Evolutionary conservation across 1,140 invertebrate genomes (phyloP).

Genomic region (Penaeus japonicus): DNA sequence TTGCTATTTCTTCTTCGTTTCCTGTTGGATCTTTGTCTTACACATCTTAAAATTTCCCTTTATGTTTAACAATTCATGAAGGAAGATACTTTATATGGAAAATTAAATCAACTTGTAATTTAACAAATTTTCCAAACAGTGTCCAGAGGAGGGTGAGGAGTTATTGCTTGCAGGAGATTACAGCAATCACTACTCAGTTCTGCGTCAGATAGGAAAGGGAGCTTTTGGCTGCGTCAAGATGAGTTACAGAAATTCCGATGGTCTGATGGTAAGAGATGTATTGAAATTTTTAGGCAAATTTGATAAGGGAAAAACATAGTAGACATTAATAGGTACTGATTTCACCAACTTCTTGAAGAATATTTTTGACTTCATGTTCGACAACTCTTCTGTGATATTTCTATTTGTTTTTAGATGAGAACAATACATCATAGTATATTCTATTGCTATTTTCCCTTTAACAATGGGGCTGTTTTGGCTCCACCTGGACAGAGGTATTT

Average conservation of each 20-base stretch:
- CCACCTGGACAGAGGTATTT: neutral
- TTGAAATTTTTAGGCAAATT: too few relatives aligned
- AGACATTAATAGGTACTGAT: too few relatives aligned
- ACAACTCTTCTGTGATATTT: too few relatives aligned
- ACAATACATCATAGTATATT: too few relatives aligned
- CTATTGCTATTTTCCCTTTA: too few relatives aligned
- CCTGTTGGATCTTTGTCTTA: neutral
- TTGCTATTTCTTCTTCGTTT: neutral
- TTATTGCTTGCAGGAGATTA: constrained; percentile 67
- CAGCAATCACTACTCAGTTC: constrained; percentile 73
- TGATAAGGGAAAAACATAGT: too few relatives aligned
- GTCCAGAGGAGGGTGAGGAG: constrained; percentile 22
- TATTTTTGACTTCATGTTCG: too few relatives aligned
- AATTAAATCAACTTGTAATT: too few relatives aligned
- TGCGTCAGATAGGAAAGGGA: constrained; percentile 78
- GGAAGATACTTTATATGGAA: too few relatives aligned
- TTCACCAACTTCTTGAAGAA: neutral
- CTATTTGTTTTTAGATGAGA: too few relatives aligned
- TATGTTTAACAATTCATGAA: neutral
- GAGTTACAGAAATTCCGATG: constrained; percentile 71
- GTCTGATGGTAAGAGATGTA: constrained; percentile 66
- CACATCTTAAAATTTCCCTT: neutral
- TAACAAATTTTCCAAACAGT: neutral
- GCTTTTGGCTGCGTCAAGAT: constrained; percentile 80
- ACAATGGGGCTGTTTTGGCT: too few relatives aligned